Evolutionary conservation across 2,888 invertebrate genomes (phyloP).

Genomic region (Cecidostiba fungosa): DNA sequence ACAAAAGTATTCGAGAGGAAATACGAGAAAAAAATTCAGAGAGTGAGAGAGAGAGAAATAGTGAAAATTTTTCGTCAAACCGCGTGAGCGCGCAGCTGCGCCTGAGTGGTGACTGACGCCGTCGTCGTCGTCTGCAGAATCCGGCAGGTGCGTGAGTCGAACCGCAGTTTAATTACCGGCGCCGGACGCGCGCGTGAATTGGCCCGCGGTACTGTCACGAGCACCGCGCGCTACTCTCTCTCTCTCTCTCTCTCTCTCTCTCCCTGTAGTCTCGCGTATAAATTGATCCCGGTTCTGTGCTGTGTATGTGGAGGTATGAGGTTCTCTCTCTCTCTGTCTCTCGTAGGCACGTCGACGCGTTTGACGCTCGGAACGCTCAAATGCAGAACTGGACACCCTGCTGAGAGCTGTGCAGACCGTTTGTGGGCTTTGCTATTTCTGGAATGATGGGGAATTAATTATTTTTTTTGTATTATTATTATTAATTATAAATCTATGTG

Average conservation of each 20-base stretch:
- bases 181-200: slow-evolving; percentile 67
- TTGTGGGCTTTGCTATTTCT: neutral
- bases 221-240: slow-evolving; percentile 64
- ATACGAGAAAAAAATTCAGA: neutral
- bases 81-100: neutral
- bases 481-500: neutral
- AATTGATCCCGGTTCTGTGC: slow-evolving; percentile 74
- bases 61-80: neutral
- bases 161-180: slow-evolving; percentile 59
- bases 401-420: slow-evolving; percentile 1
- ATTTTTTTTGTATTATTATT: neutral
- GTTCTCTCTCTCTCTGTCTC: slow-evolving; percentile 49
- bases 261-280: slow-evolving; percentile 54
- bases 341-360: slow-evolving; percentile 34
- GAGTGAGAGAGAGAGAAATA: neutral
- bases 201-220: slow-evolving; percentile 76
- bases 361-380: slow-evolving; percentile 36
- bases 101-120: slow-evolving; percentile 73
- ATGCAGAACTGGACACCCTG: slow-evolving; percentile 38
- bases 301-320: neutral
- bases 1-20: neutral
- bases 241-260: too few species aligned
- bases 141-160: slow-evolving; percentile 44
- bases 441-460: neutral
- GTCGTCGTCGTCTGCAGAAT: slow-evolving; percentile 16